Evolutionary conservation across 2,113 vertebrate species (phyloP).

Genomic region (Columba janthina): DNA sequence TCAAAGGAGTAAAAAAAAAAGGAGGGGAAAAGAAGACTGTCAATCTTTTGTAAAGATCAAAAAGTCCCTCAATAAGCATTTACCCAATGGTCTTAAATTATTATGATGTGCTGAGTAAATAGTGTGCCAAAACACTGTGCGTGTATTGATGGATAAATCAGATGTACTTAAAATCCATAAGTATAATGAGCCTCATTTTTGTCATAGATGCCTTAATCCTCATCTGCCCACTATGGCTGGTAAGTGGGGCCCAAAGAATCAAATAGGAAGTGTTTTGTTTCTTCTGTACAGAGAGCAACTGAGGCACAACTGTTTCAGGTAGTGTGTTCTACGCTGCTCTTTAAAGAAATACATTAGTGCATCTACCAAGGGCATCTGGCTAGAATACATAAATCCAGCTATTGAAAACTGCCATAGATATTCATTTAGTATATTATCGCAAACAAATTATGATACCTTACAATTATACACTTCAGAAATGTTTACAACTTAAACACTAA

Average conservation of each 20-base stretch:
- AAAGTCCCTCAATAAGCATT: not conserved
- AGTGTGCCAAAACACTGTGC: not conserved
- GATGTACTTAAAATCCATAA: not conserved
- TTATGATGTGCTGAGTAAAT: not conserved
- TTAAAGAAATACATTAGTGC: not conserved
- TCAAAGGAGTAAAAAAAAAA: not conserved
- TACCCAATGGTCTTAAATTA: not conserved
- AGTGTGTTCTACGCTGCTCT: not conserved
- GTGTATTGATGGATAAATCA: not conserved
- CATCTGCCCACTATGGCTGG: not conserved
- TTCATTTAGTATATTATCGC: not conserved
- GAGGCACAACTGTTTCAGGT: not conserved
- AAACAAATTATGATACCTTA: not conserved
- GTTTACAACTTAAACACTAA: not conserved
- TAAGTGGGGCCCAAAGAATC: not conserved
- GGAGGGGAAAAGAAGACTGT: not conserved
- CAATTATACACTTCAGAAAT: not conserved
- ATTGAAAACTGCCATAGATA: not conserved
- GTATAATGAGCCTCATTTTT: not conserved
- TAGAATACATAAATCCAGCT: not conserved
- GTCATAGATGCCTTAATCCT: not conserved
- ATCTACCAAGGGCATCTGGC: not conserved
- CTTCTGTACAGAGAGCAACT: not conserved
- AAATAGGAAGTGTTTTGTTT: not conserved
- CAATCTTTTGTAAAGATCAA: not conserved